Base-by-base conservation (phyloP, 2,888 invertebrate species). In the Drosophila heteroneura region DNA sequence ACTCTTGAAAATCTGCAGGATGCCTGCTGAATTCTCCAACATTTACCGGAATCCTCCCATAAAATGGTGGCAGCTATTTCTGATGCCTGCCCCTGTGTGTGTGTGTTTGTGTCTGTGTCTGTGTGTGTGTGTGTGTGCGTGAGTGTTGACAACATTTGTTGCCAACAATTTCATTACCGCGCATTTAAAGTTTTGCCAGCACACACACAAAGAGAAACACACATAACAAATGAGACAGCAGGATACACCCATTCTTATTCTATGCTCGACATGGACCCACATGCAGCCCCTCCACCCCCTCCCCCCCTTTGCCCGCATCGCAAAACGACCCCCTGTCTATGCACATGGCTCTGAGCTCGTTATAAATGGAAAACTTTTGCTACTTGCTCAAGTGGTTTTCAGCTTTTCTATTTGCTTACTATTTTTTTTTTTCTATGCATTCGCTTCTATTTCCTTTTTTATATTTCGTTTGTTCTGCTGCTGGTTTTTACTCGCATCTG, bases 121-220 rank as follows among this genome's bases (percentile, higher is more conserved):
- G 16, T 58, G 44, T 63, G 62, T 63, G 78, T 79, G 85, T 44
- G 52, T 64, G 57, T 62, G 52, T 39, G 16, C 56, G 44, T 65
- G 60, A 67, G 78, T 83, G 87, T 80, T 85, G 85, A 87, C 86
- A 83, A 76, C 81, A 88, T 85, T 89, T 86, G 82, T 82, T 89
- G 89, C 76, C 89, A 86, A 90, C 86, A 86, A 87, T 87, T 87
- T 87, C 87, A 87, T 90, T 90, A 90, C 87, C 84, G 87, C 84
- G 86, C 90, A 83, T 87, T 87, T 87, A 90, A 90, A 90, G 89
- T 90, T 87, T 85, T 77, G 72, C 84, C 75, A 82, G 79, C 89
- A 82, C 74, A 37, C 54, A 59, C 49, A 65, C 60, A 47, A 39
- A 57, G 32, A 39, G 60, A 61, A 82, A 76, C 37, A 72, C 57